A percentile compares a stretch with the other conserved stretches of the same genome.
These are phyloP conservation scores for Athalia cordata DNA, from an alignment of 2,888 invertebrate genomes.

Conservation along the genomic window DNA sequence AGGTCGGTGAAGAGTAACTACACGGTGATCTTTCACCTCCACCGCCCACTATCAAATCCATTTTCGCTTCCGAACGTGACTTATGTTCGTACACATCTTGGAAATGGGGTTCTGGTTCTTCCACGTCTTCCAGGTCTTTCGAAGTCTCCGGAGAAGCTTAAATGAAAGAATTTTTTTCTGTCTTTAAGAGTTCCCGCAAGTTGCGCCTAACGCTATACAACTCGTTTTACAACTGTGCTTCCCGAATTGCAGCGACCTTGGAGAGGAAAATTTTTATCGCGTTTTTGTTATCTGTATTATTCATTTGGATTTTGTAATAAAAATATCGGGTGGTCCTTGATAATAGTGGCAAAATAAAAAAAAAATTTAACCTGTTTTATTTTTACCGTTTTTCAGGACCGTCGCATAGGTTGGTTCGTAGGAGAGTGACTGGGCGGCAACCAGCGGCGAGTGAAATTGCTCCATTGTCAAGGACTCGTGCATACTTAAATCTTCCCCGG, in stretches of 20 bases:
- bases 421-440: slow-evolving; percentile 70
- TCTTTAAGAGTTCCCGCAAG: background rate
- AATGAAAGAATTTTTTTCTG: background rate
- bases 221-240: too few species aligned
- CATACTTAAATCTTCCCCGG: slow-evolving; percentile 66
- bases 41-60: slow-evolving; percentile 29
- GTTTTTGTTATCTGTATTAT: too few species aligned
- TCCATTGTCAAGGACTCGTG: slow-evolving; percentile 73
- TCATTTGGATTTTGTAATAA: too few species aligned
- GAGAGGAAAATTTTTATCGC: too few species aligned
- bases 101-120: slow-evolving; percentile 35
- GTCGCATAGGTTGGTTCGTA: slow-evolving; percentile 76
- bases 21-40: background rate
- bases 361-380: background rate
- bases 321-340: background rate
- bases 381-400: slow-evolving; percentile 68
- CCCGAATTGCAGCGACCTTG: too few species aligned
- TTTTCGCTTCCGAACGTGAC: slow-evolving; percentile 10
- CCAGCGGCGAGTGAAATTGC: slow-evolving; percentile 76
- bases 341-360: background rate
- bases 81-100: slow-evolving; percentile 17
- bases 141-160: slow-evolving; percentile 43
- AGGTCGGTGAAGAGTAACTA: slow-evolving; percentile 3
- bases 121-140: slow-evolving; percentile 47
- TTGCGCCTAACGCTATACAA: too few species aligned